Evolutionary conservation across 2,888 invertebrate genomes (phyloP).

Genomic region (Ypsolopha scabrella): DNA sequence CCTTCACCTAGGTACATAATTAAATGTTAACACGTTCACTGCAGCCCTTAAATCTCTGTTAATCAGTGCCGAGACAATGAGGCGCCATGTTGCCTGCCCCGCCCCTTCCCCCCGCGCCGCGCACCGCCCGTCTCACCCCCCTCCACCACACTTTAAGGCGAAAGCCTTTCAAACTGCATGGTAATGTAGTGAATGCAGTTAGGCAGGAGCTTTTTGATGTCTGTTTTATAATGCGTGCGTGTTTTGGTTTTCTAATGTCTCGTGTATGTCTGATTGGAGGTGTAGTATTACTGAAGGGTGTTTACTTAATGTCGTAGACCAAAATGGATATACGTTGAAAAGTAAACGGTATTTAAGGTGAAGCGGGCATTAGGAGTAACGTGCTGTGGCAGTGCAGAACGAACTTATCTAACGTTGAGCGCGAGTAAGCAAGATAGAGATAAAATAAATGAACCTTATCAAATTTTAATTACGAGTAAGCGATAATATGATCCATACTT

Average conservation of each 20-base stretch:
- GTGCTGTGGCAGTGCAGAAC: no score
- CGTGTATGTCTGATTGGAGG: no score
- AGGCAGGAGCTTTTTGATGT: neutral
- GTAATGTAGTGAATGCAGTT: neutral
- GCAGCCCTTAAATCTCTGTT: conserved; percentile 54
- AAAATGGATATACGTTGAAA: no score
- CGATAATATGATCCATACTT: no score
- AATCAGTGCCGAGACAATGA: conserved; percentile 63
- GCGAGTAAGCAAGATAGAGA: no score
- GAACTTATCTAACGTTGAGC: no score
- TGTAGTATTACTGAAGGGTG: no score
- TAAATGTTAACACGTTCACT: conserved; percentile 44
- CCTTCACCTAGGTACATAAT: conserved; percentile 50
- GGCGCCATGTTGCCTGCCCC: conserved; percentile 47
- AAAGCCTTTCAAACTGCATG: neutral
- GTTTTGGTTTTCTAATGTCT: neutral
- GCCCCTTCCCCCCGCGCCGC: conserved; percentile 20
- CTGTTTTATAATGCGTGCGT: neutral
- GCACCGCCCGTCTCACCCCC: conserved; percentile 17
- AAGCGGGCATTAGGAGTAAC: no score
- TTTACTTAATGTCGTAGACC: no score
- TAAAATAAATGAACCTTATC: no score
- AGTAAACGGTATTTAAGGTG: no score
- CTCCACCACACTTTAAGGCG: conserved; percentile 26
- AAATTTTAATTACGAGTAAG: no score